Evolutionary conservation across 2,797 vertebrate species (phyloP).

Genomic region (Diglossa cyanea): DNA sequence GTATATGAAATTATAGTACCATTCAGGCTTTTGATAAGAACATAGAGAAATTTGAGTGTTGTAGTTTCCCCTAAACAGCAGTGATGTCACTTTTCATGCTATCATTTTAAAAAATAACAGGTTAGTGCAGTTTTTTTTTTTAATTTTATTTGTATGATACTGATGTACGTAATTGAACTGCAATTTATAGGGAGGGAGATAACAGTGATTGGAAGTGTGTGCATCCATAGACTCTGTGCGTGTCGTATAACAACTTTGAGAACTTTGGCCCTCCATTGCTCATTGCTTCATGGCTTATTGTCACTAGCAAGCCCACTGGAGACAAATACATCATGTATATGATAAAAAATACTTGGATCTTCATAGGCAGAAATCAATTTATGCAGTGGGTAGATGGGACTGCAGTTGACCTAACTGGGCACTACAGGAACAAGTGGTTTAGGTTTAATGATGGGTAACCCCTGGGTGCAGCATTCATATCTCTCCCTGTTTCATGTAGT

Average conservation of each 20-base stretch:
- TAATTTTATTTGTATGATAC: neutral
- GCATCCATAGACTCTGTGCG: too few species aligned
- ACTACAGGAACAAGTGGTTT: neutral
- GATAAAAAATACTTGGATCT: neutral
- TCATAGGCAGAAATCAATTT: neutral
- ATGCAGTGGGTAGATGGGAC: neutral
- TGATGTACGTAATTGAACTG: neutral
- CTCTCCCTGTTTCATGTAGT: neutral
- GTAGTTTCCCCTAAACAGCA: neutral
- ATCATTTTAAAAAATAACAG: neutral
- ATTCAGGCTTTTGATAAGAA: neutral
- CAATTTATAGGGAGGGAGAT: neutral
- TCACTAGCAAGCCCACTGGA: neutral
- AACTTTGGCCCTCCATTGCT: neutral
- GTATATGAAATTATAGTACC: neutral
- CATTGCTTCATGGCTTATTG: neutral
- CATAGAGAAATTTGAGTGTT: neutral
- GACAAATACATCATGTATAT: neutral
- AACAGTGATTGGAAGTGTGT: neutral
- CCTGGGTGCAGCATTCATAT: neutral
- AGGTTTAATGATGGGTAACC: neutral
- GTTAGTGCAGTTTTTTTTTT: neutral
- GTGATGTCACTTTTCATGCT: neutral
- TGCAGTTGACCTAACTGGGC: neutral
- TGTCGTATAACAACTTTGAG: neutral